phyloP scores from a whole-genome alignment of 1,140 invertebrate species.

The Globodera rostochiensis region DNA sequence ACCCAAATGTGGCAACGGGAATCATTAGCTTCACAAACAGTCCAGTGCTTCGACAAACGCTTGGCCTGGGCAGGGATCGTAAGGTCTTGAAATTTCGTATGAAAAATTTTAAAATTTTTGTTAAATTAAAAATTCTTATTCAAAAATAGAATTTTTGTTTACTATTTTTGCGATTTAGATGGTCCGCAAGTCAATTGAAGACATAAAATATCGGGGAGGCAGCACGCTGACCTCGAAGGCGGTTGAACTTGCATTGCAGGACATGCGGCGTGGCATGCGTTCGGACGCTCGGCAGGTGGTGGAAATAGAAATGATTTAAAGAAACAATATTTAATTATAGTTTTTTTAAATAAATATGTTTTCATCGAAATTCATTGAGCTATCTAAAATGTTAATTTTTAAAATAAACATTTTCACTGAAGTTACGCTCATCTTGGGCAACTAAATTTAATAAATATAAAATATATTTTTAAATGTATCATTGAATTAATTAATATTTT shows the following conservation, averaged over 20 bases:
- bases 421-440: too few relatives aligned
- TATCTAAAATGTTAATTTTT: too few relatives aligned
- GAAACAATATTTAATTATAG: background rate
- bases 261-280: slow-evolving; percentile 49
- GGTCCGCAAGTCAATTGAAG: slow-evolving; percentile 59
- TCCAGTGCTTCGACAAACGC: slow-evolving; percentile 53
- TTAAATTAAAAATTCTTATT: slow-evolving; percentile 3
- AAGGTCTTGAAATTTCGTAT: slow-evolving; percentile 40
- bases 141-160: too few relatives aligned
- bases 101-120: background rate
- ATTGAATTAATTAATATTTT: too few relatives aligned
- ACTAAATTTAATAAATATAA: too few relatives aligned
- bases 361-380: too few relatives aligned
- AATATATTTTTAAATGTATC: too few relatives aligned
- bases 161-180: slow-evolving; percentile 37
- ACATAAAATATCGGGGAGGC: slow-evolving; percentile 58
- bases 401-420: too few relatives aligned
- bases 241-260: slow-evolving; percentile 57
- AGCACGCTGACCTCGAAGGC: slow-evolving; percentile 58
- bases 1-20: slow-evolving; percentile 55
- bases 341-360: too few relatives aligned
- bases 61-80: slow-evolving; percentile 56
- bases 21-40: slow-evolving; percentile 60
- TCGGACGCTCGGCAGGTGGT: slow-evolving; percentile 48
- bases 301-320: background rate